Conservation (phyloP, 2,888 invertebrate genomes). For the Ypsolopha sequella region DNA sequence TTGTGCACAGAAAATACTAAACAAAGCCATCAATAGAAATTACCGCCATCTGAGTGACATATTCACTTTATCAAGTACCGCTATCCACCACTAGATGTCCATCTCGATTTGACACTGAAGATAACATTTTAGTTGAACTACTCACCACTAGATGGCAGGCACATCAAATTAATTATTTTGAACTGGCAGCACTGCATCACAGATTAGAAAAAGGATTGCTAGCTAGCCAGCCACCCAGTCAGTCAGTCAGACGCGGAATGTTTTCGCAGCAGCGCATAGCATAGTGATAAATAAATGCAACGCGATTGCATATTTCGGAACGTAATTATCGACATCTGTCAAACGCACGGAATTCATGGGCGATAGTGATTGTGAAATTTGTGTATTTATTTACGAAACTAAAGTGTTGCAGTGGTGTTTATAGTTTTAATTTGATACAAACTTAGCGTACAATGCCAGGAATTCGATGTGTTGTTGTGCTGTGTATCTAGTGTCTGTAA, state of each 20-base stretch:
- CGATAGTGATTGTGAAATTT: slow-evolving; percentile 27
- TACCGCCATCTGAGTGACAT: too few relatives aligned
- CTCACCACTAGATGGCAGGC: slow-evolving; percentile 16
- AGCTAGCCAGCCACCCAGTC: neutral
- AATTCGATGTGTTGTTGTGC: slow-evolving; percentile 50
- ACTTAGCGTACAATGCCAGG: slow-evolving; percentile 41
- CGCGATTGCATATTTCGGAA: slow-evolving; percentile 41
- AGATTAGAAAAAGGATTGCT: neutral
- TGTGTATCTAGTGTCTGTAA: slow-evolving; percentile 31
- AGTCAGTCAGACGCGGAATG: neutral
- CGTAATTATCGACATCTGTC: slow-evolving; percentile 52
- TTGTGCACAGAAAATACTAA: too few relatives aligned
- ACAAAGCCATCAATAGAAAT: too few relatives aligned
- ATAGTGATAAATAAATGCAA: neutral
- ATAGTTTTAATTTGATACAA: slow-evolving; percentile 28
- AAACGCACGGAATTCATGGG: slow-evolving; percentile 22
- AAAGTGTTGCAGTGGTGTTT: slow-evolving; percentile 33
- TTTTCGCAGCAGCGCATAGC: too few relatives aligned
- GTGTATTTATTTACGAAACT: slow-evolving; percentile 22
- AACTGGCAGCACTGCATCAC: neutral
- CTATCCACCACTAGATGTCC: neutral
- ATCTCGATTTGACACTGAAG: neutral
- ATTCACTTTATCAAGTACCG: too few relatives aligned
- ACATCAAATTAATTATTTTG: neutral
- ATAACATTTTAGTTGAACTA: slow-evolving; percentile 11